A percentile compares a stretch with the other conserved stretches of the same genome.
phyloP scores from a whole-genome alignment of 2,888 invertebrate genomes.

The Drosophila quinaria region DNA sequence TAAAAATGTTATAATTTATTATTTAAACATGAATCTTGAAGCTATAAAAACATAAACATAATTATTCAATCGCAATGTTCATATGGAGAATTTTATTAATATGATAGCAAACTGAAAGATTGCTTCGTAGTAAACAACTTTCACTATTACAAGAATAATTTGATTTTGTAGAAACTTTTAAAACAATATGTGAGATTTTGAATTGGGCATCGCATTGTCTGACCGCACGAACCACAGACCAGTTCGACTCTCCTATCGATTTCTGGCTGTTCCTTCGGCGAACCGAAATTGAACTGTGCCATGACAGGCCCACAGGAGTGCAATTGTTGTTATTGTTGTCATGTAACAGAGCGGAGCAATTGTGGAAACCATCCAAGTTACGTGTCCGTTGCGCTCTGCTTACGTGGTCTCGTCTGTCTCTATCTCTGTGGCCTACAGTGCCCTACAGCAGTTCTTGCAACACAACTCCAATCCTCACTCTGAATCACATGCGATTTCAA shows the following conservation, averaged over 20 bases:
- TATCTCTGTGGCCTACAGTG: not conserved
- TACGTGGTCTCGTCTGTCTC: conserved; percentile 21
- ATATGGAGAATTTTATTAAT: not conserved
- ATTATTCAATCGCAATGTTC: no score
- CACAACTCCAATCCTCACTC: conserved; percentile 3
- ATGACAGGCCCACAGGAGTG: conserved; percentile 63
- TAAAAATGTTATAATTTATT: no score
- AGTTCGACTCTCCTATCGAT: conserved; percentile 30
- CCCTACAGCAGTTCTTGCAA: conserved; percentile 11
- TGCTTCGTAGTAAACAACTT: not conserved
- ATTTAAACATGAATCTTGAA: no score
- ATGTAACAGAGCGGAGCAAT: conserved; percentile 50
- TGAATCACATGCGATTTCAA: conserved; percentile 59
- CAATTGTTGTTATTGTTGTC: conserved; percentile 46
- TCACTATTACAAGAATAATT: not conserved
- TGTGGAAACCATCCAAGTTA: conserved; percentile 55
- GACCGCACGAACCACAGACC: not conserved
- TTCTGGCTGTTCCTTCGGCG: conserved; percentile 28
- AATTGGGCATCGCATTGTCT: not conserved
- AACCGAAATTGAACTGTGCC: conserved; percentile 72
- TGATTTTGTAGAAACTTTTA: not conserved
- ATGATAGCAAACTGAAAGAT: not conserved
- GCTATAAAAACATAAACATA: no score
- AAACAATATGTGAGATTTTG: conserved; percentile 10
- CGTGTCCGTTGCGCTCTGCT: conserved; percentile 74